Conservation (phyloP, 2,888 invertebrate species). For the Branchinecta sandiegonensis region DNA sequence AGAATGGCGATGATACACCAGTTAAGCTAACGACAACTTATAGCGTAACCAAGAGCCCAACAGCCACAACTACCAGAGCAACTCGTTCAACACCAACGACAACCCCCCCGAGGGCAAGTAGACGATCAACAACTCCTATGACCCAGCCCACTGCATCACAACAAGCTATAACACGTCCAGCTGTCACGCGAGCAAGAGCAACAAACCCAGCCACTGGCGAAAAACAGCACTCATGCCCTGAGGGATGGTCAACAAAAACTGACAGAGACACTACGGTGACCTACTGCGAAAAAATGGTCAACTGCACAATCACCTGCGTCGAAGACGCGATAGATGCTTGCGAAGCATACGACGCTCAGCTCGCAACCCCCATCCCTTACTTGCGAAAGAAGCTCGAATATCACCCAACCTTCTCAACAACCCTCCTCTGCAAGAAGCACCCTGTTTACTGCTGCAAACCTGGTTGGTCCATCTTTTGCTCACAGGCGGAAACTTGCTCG, state of each 20-base stretch:
- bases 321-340: neutral
- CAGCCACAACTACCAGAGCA: neutral
- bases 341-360: neutral
- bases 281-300: neutral
- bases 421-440: neutral
- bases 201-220: neutral
- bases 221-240: constrained; percentile 4
- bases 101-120: neutral
- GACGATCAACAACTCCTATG: neutral
- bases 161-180: neutral
- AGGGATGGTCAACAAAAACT: neutral
- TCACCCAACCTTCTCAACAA: neutral
- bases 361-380: neutral
- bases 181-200: neutral
- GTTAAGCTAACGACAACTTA: neutral
- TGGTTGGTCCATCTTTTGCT: constrained; percentile 5
- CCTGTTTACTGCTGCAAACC: constrained; percentile 6
- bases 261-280: neutral
- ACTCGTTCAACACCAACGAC: neutral
- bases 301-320: constrained; percentile 6
- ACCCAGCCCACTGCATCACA: neutral
- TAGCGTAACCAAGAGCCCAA: neutral
- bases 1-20: neutral
- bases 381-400: neutral
- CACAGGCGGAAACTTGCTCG: neutral